Evolutionary conservation across 2,888 invertebrate species (phyloP).

Genomic region (Girardia tigrina): DNA sequence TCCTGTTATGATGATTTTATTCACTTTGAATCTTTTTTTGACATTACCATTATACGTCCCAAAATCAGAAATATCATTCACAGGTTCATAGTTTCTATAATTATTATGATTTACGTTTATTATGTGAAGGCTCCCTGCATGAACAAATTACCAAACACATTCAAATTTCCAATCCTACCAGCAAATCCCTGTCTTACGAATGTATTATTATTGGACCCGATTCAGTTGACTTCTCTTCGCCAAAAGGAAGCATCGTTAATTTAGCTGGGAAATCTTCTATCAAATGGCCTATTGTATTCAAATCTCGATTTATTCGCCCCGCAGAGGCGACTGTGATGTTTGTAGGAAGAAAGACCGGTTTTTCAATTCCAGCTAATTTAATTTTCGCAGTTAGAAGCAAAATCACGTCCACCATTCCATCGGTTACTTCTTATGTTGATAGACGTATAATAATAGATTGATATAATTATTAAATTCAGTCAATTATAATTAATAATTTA

Average conservation of each 20-base stretch:
- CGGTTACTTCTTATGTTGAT: conserved; percentile 40
- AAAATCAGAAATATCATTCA: conserved; percentile 45
- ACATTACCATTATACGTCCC: conserved; percentile 47
- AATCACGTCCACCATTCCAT: conserved; percentile 45
- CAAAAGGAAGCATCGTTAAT: conserved; percentile 44
- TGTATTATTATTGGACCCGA: conserved; percentile 46
- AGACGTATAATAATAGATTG: background rate
- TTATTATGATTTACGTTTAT: background rate
- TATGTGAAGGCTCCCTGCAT: conserved; percentile 44
- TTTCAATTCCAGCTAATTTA: conserved; percentile 44
- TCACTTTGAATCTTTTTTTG: conserved; percentile 45
- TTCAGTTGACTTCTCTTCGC: conserved; percentile 45
- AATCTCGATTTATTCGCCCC: conserved; percentile 43
- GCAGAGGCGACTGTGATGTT: conserved; percentile 46
- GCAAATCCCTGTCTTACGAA: conserved; percentile 46
- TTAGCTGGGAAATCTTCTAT: conserved; percentile 43
- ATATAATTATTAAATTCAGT: background rate
- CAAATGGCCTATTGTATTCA: conserved; percentile 38
- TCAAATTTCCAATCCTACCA: conserved; percentile 46
- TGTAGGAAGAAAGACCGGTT: conserved; percentile 44
- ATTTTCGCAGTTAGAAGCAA: conserved; percentile 45
- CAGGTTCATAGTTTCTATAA: conserved; percentile 37
- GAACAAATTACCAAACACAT: conserved; percentile 41
- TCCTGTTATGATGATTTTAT: conserved; percentile 46
- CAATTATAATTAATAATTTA: background rate